phyloP scores from a whole-genome alignment of 1,140 invertebrate species.

The Drosophila oshimai region DNA sequence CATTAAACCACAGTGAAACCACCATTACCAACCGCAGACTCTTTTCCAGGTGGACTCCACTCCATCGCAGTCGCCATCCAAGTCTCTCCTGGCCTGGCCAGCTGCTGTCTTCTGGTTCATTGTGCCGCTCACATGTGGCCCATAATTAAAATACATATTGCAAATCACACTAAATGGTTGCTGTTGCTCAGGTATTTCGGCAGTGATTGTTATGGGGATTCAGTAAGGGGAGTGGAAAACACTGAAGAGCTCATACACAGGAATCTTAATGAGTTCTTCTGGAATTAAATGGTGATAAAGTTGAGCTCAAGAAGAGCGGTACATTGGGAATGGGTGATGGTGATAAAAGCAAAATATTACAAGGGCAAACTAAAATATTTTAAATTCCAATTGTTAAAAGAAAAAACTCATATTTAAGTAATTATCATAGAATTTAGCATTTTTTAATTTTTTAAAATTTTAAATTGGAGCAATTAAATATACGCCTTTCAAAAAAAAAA shows the following conservation, averaged over 20 bases:
- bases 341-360: neutral
- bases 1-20: constrained; percentile 3
- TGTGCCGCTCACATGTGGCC: constrained; percentile 17
- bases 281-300: constrained; percentile 4
- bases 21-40: neutral
- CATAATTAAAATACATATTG: constrained; percentile 72
- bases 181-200: constrained; percentile 35
- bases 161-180: constrained; percentile 59
- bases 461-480: too few relatives aligned
- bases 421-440: too few relatives aligned
- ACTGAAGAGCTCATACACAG: neutral
- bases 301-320: neutral
- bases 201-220: constrained; percentile 19
- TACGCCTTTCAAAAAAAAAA: too few relatives aligned
- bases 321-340: neutral
- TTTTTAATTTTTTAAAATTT: too few relatives aligned
- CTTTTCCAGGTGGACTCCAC: constrained; percentile 5
- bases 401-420: too few relatives aligned
- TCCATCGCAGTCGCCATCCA: neutral
- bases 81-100: constrained; percentile 15
- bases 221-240: neutral
- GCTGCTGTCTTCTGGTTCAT: constrained; percentile 19
- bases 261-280: constrained; percentile 24
- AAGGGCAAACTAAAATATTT: neutral
- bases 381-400: too few relatives aligned